Evolutionary conservation across 2,888 invertebrate species (phyloP), one percentile per base, ranked within the genome.

Genomic region (Argynnis bischoffii): DNA sequence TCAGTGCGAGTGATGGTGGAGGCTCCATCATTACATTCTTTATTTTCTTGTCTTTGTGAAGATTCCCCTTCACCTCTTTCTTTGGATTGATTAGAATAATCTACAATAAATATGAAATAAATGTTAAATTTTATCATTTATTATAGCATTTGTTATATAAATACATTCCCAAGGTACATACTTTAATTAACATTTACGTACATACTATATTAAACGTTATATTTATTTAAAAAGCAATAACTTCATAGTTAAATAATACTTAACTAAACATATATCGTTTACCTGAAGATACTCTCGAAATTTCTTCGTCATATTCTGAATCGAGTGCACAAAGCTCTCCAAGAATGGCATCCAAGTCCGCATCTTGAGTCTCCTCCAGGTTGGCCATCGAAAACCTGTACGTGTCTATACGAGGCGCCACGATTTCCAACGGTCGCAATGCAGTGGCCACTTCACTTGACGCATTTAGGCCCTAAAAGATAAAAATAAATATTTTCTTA

Each of bases 331-430:
- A 98, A 64, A 99, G 94, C 86, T 99, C 99, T 51, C 98, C 98
- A 70, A 99, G 94, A 79, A 99, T 98, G 67, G 98, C 98, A 88
- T 99, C 99, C 85, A 99, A 93, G 90, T 99, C 99, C 63, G 98
- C 97, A 89, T 99, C 99, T 84, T 98, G 98, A 26, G 98, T 97
- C 89, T 99, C 99, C 93, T 98, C 98, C 64, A 98, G 94, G 88
- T 98, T 98, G 63, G 98, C 98, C 98, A 98, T 98, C 64, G 98
- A 98, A 89, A 98, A 98, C 79, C 98, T 94, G 89, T 98, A 97
- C 71, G 97, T 96, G 91, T 98, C 98, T 79, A 97, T 97, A 75
- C 97, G 90, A 56, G 97, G 96, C n/a, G 96, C 95, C 69, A 96
- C 95, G 78, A 96, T 95, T 86, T 96, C 96, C 78, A 95, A 91